Evolutionary conservation across 2,797 vertebrate species (phyloP), one percentile per base, ranked within the genome.

Genomic region (Pipistrellus pygmaeus): DNA sequence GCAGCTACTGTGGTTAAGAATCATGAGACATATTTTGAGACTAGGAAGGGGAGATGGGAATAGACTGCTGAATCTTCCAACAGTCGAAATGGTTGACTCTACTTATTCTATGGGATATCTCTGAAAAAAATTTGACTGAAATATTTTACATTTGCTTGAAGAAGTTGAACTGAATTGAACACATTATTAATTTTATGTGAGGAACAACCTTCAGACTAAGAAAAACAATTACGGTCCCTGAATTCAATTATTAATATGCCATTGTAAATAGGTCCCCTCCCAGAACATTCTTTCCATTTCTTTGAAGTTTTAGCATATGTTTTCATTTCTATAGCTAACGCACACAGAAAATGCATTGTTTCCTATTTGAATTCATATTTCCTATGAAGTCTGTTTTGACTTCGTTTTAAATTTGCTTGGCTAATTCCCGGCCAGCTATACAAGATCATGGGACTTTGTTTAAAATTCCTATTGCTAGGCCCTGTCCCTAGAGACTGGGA

Each of bases 261-360:
- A 25, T 35, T 38, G 30, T 44, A 85, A 89, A 68, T 62, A 55
- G 13, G 62, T 69, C 66, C 51, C 10, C 48, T 27, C 30, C 9
- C 5, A 55, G 60, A 88, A 53, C 73, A 84, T 62, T 87, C 48
- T 90, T 93, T 62, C 78, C 75, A 78, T 93, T 83, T 94, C 89
- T 88, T 87, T 68, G 66, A 86, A 62, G 75, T 62, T 89, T 72
- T 81, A 95, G 60, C 48, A 12, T 66, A 68, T 87, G 71, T 88
- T 93, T 91, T 77, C 77, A 78, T 91, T 95, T 96, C 93, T 92
- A 30, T 93, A 77, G 57, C 18, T 64, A 77, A 57, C 25, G 2
- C 62, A 68, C 51, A 38, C 35, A 62, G 75, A 92, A 78, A 93
- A 21, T 87, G 77, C 53, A 69, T 85, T 88, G 53, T 91, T 95